Conservation (phyloP, 2,113 vertebrate species). For the Phalacrocorax brasilianus region DNA sequence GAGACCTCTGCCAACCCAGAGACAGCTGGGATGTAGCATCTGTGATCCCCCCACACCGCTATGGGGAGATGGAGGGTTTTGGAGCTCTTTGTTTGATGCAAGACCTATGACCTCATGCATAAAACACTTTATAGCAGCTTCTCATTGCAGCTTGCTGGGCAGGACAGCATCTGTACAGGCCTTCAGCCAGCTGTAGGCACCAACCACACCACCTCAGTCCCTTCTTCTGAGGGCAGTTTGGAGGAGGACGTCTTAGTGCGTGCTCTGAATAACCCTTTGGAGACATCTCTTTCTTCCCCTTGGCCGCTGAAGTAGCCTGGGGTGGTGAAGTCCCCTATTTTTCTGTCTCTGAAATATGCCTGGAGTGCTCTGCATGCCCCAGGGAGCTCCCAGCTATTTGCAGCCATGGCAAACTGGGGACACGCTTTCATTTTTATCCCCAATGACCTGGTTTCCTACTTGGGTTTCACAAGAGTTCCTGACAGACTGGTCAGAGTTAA, state of each 20-base stretch:
- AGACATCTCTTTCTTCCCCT: background rate
- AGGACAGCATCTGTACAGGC: background rate
- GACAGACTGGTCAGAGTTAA: background rate
- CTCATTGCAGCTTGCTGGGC: background rate
- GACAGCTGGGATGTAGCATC: accelerated
- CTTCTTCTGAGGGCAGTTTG: background rate
- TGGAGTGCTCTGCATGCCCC: background rate
- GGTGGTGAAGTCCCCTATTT: background rate
- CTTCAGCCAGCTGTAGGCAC: background rate
- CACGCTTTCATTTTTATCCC: background rate
- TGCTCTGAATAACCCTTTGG: background rate
- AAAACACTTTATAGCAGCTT: background rate
- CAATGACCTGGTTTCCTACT: background rate
- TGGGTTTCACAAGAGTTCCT: background rate
- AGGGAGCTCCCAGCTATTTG: background rate
- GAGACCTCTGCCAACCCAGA: background rate
- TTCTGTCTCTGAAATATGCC: accelerated
- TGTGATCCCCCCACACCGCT: accelerated
- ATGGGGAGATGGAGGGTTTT: accelerated
- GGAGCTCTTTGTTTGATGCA: accelerated
- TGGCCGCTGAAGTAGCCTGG: background rate
- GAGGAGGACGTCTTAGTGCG: background rate
- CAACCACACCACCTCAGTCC: background rate
- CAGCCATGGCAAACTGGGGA: background rate
- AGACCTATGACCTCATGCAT: background rate